Base-by-base conservation (phyloP, 2,113 vertebrate species). In the Myiopsitta monachus region DNA sequence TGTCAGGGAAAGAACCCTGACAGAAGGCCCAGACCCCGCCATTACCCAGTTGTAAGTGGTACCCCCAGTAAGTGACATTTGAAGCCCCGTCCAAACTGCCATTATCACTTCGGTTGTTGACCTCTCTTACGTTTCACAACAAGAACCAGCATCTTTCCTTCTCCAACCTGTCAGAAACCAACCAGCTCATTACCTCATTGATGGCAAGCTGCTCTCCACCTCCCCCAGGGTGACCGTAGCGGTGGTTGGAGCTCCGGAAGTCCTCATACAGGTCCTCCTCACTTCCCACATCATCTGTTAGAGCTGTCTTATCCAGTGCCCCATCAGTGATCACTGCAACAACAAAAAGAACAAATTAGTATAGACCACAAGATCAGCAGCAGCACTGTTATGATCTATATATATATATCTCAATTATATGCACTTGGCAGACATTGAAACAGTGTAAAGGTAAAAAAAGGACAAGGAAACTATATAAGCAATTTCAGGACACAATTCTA, bases 201-300 rank as follows among this genome's bases (percentile, higher is more conserved):
- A 99, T 99, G 90, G 99, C 99, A 52, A 99, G 98, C 96, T 99
- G 99, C 84, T 99, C 99, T 12, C 99, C 99, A 0, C 99, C 99
- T 54, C 99, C 99, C n/a, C 98, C 98, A 1, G 99, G 93, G 70
- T 99, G 98, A 47, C 98, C 98, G 3, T 99, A 99, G 57, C 98
- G 98, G 96, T 99, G 98, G 69, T 94, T 97, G n/a, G 99, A 98
- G 92, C 98, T 96, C 49, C 98, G 98, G 84, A 98, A 98, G 5
- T 99, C 99, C 70, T 99, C 99, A 7, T 99, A 99, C 54, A 99
- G 97, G 47, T 99, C 99, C 76, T 99, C 99, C 86, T 99, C 99
- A 1, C 99, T 99, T 15, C 98, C 98, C 54, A 97, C 97, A 38
- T 99, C 99, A 0, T 99, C 99, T 1, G 97, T 85, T 12, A 97